Evolutionary conservation across 2,888 invertebrate species (phyloP).

Genomic region (Callimorpha dominula): DNA sequence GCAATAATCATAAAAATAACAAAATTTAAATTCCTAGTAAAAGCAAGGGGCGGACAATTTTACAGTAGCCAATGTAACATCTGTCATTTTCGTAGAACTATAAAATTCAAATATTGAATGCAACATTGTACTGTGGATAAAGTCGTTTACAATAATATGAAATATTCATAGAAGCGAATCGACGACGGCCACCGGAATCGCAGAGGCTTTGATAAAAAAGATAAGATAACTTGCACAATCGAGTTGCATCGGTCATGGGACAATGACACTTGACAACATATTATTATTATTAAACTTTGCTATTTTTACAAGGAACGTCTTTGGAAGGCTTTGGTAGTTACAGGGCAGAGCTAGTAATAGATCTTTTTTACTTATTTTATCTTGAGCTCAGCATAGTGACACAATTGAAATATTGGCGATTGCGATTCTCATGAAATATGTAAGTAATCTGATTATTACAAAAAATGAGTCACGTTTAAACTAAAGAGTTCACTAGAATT

Average conservation of each 20-base stretch:
- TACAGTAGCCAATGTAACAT: constrained; percentile 59
- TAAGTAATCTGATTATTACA: background rate
- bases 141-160: constrained; percentile 82
- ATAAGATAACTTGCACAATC: constrained; percentile 59
- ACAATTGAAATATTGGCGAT: background rate
- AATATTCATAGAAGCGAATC: constrained; percentile 81
- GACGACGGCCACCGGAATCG: constrained; percentile 70
- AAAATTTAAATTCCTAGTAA: constrained; percentile 39
- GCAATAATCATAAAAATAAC: constrained; percentile 44
- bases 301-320: constrained; percentile 60
- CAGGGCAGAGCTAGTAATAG: constrained; percentile 55
- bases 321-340: constrained; percentile 50
- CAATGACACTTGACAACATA: constrained; percentile 50
- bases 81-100: constrained; percentile 65
- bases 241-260: constrained; percentile 60
- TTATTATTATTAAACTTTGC: constrained; percentile 48
- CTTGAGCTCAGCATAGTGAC: constrained; percentile 50
- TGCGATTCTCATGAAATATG: background rate
- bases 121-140: constrained; percentile 77
- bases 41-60: constrained; percentile 54
- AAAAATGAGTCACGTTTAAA: too few relatives aligned
- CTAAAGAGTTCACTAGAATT: too few relatives aligned
- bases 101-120: constrained; percentile 74
- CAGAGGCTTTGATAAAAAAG: constrained; percentile 61
- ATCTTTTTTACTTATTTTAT: constrained; percentile 64